phyloP scores from a whole-genome alignment of 2,888 invertebrate genomes.

The Drosophila setosimentum region DNA sequence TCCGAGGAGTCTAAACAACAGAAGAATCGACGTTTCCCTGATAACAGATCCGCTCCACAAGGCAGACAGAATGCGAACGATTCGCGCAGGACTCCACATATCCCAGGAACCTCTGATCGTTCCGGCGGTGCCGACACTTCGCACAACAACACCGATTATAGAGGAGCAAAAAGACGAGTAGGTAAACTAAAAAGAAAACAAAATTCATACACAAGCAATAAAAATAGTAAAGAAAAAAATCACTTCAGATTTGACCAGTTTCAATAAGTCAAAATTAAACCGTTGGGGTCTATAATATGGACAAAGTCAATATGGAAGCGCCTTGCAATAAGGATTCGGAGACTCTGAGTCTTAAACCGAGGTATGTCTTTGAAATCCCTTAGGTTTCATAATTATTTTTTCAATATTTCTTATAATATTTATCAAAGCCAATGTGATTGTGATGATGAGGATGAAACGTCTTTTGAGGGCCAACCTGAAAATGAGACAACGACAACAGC shows the following conservation, averaged over 20 bases:
- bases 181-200: slow-evolving; percentile 12
- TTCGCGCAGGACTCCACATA: slow-evolving; percentile 8
- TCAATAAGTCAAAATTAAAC: slow-evolving; percentile 8
- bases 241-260: slow-evolving; percentile 10
- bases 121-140: background rate
- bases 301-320: background rate
- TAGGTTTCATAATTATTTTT: background rate
- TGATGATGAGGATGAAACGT: background rate
- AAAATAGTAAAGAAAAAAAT: background rate
- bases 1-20: slow-evolving; percentile 20
- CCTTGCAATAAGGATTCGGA: background rate
- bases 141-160: slow-evolving; percentile 11
- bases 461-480: background rate
- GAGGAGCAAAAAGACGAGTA: slow-evolving; percentile 6
- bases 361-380: slow-evolving; percentile 1
- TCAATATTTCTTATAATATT: background rate
- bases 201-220: background rate
- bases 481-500: background rate
- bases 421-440: slow-evolving; percentile 1
- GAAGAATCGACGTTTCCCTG: slow-evolving; percentile 20
- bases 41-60: slow-evolving; percentile 4
- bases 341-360: background rate
- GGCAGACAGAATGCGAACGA: slow-evolving; percentile 12
- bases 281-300: slow-evolving; percentile 9
- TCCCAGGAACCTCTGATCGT: slow-evolving; percentile 1